Percentiles rank a stretch among this genome's conserved stretches.
Evolutionary conservation across 2,888 invertebrate genomes (phyloP).

Genomic region (Gnatocerus cornutus): DNA sequence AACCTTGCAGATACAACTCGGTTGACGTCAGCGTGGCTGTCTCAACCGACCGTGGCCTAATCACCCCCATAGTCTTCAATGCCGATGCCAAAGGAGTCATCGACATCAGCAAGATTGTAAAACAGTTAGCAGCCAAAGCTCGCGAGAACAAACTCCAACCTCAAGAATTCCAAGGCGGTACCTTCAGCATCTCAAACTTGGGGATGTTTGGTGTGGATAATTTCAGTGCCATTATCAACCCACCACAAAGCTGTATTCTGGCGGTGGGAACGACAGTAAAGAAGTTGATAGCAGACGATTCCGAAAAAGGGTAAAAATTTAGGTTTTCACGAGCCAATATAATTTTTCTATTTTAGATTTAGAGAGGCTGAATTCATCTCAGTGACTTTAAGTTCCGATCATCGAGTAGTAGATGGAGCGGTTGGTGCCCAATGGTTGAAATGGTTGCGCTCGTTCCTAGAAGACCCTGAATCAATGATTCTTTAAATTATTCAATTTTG

Average conservation of each 20-base stretch:
- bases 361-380: conserved; percentile 84
- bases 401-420: conserved; percentile 98
- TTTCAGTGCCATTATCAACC: conserved; percentile 96
- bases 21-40: conserved; percentile 99
- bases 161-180: conserved; percentile 97
- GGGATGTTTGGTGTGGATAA: conserved; percentile 94
- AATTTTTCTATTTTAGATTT: conserved; percentile 73
- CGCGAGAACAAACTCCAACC: conserved; percentile 92
- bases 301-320: conserved; percentile 82
- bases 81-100: conserved; percentile 93
- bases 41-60: conserved; percentile 93
- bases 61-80: conserved; percentile 95
- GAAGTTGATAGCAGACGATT: conserved; percentile 82
- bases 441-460: conserved; percentile 89
- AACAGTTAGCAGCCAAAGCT: conserved; percentile 88
- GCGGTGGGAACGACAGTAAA: conserved; percentile 90
- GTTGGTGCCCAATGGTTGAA: conserved; percentile 97
- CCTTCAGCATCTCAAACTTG: conserved; percentile 94
- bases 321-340: not conserved
- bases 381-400: conserved; percentile 97
- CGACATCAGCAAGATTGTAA: conserved; percentile 87
- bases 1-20: conserved; percentile 80
- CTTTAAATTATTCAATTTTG: conserved; percentile 75
- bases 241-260: conserved; percentile 95
- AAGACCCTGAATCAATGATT: conserved; percentile 95